A percentile compares a stretch with the other conserved stretches of the same genome.
Conservation (phyloP, 1,140 invertebrate species). For the Archegozetes longisetosus region DNA sequence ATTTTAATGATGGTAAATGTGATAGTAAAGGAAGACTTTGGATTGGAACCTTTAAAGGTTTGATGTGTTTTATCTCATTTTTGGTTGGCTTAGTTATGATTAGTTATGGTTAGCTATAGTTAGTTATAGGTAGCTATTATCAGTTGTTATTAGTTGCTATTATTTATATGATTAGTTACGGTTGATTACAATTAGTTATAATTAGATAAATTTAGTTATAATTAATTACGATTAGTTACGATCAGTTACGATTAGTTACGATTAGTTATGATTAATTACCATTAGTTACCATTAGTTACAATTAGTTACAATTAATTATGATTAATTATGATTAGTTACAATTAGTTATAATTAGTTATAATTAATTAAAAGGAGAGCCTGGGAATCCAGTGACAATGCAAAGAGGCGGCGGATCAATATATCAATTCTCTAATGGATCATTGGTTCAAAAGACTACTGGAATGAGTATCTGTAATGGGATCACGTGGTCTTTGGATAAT, state of each 20-base stretch:
- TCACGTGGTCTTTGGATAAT: not conserved
- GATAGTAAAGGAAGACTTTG: not conserved
- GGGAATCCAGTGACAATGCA: not conserved
- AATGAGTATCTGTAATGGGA: not conserved
- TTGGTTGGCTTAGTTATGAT: no score
- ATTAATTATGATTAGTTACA: not conserved
- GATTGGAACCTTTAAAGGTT: not conserved
- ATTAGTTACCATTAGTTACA: no score
- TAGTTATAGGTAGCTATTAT: no score
- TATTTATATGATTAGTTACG: no score
- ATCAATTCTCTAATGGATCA: not conserved
- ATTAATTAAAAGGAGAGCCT: not conserved
- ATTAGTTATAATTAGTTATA: not conserved
- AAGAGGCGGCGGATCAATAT: not conserved
- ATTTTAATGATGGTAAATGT: not conserved
- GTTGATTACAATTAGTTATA: no score
- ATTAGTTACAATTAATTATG: no score
- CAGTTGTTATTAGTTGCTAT: no score
- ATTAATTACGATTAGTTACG: no score
- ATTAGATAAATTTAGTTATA: no score
- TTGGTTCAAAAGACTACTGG: not conserved
- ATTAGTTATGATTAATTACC: no score
- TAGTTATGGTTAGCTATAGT: no score
- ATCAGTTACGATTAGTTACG: no score
- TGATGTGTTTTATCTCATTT: not conserved